A percentile compares a stretch with the other conserved stretches of the same genome.
Evolutionary conservation across 2,113 vertebrate species (phyloP).

Genomic region (Apeltes quadracus): DNA sequence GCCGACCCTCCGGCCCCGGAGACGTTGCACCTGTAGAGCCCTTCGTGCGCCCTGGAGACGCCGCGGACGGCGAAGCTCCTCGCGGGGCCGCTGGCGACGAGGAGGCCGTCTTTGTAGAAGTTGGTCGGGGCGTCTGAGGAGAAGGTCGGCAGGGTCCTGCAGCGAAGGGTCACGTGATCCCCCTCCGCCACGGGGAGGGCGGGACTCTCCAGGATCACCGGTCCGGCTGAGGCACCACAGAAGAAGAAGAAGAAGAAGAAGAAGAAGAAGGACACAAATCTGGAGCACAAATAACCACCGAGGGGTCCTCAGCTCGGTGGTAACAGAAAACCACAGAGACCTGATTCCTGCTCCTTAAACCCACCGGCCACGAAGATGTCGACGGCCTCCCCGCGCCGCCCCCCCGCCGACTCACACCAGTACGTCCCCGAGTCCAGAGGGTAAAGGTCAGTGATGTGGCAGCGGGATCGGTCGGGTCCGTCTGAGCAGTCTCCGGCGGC

Average conservation of each 20-base stretch:
- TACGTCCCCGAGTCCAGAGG: rapidly evolving
- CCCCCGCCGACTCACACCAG: slow-evolving; percentile 49
- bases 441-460: rapidly evolving
- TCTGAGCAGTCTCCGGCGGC: rapidly evolving
- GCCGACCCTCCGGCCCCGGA: neutral
- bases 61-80: neutral
- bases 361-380: slow-evolving; percentile 23
- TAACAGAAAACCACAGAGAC: no score
- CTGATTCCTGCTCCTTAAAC: neutral
- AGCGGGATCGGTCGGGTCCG: rapidly evolving
- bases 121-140: neutral
- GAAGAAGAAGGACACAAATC: no score
- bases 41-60: neutral
- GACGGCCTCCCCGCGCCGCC: neutral
- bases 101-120: slow-evolving; percentile 5
- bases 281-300: neutral
- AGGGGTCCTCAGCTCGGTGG: no score
- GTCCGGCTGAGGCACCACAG: neutral
- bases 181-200: slow-evolving; percentile 6
- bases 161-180: slow-evolving; percentile 17
- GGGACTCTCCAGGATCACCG: slow-evolving; percentile 44
- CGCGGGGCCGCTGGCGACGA: neutral
- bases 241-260: no score
- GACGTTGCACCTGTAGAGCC: slow-evolving; percentile 37
- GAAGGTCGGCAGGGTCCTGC: rapidly evolving